A percentile compares a stretch with the other conserved stretches of the same genome.
Conservation (phyloP, 2,113 vertebrate species). For the Garra rufa region DNA sequence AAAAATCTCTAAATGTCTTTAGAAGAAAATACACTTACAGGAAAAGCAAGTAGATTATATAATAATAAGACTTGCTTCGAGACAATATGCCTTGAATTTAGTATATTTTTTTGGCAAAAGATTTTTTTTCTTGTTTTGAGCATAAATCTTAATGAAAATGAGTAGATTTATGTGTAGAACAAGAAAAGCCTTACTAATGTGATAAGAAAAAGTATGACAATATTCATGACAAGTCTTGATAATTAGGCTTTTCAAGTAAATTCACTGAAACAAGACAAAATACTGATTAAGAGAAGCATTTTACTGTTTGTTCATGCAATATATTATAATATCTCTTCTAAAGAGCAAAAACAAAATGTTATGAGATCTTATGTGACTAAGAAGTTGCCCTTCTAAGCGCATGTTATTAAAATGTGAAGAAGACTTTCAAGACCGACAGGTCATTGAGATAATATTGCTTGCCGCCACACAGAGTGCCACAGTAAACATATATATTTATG, state of each 20-base stretch:
- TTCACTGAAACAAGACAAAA: no score
- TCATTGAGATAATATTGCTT: slow-evolving; percentile 43
- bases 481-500: slow-evolving; percentile 44
- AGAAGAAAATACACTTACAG: background rate
- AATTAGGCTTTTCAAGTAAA: no score
- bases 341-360: slow-evolving; percentile 33
- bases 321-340: background rate
- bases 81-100: background rate
- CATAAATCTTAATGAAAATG: background rate
- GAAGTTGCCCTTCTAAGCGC: background rate
- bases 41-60: background rate
- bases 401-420: background rate
- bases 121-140: background rate
- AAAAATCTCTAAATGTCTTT: background rate
- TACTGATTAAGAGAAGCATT: no score
- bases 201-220: no score
- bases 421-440: slow-evolving; percentile 12
- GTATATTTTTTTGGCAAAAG: background rate
- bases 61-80: background rate
- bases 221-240: no score
- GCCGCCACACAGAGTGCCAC: slow-evolving; percentile 26
- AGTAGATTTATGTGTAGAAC: background rate
- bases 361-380: background rate
- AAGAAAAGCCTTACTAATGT: background rate
- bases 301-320: background rate